A percentile compares a stretch with the other conserved stretches of the same genome.
phyloP scores from a whole-genome alignment of 2,113 vertebrate genomes.

The Anhinga rufa region DNA sequence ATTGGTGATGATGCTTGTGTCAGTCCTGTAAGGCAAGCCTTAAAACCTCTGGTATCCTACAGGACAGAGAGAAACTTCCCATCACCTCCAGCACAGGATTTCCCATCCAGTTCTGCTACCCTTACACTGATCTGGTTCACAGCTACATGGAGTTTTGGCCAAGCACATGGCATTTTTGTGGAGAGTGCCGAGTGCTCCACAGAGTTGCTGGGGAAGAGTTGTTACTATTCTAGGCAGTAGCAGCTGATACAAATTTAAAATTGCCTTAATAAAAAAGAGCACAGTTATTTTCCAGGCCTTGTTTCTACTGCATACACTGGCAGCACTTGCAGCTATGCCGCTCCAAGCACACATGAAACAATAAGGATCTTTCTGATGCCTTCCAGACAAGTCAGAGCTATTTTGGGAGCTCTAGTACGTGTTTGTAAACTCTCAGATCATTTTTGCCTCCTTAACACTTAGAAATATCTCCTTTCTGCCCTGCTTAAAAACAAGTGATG shows the following conservation, averaged over 20 bases:
- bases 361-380: constrained; percentile 38
- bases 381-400: constrained; percentile 43
- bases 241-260: constrained; percentile 48
- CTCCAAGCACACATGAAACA: constrained; percentile 31
- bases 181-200: not conserved
- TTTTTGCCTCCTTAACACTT: not conserved
- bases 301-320: not conserved
- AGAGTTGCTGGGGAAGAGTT: not conserved
- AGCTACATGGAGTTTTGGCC: not conserved
- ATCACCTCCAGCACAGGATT: not conserved
- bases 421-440: constrained; percentile 33
- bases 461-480: not conserved
- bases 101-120: not conserved
- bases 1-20: not conserved
- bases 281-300: constrained; percentile 4
- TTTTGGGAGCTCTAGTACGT: not conserved
- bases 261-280: not conserved
- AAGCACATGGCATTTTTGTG: not conserved
- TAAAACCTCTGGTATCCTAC: not conserved
- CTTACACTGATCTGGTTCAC: not conserved
- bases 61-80: not conserved
- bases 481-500: not conserved
- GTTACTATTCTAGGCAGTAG: constrained; percentile 24
- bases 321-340: not conserved
- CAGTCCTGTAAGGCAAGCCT: not conserved